phyloP scores from a whole-genome alignment of 2,113 vertebrate species.

The Calidris pygmaea region DNA sequence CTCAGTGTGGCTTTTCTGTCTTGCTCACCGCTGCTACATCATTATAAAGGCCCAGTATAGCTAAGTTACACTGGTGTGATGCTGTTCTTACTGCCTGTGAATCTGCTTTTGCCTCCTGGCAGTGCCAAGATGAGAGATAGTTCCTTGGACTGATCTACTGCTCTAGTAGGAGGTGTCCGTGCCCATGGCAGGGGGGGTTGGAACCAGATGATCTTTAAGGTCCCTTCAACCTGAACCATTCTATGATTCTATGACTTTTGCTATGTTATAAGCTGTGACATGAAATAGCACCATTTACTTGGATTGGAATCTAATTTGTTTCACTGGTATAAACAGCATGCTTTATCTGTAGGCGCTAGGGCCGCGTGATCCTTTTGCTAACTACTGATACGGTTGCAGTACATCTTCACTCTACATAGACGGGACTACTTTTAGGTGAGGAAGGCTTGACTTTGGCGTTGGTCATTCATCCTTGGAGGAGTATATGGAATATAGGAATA shows the following conservation, averaged over 20 bases:
- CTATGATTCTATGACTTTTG: background rate
- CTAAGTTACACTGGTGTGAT: rapidly evolving
- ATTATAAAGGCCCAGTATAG: rapidly evolving
- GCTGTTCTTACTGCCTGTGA: rapidly evolving
- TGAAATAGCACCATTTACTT: background rate
- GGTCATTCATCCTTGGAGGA: background rate
- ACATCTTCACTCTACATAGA: rapidly evolving
- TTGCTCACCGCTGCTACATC: rapidly evolving
- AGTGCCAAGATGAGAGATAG: no score
- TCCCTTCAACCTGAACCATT: background rate
- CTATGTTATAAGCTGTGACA: background rate
- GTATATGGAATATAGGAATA: background rate
- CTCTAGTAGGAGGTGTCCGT: background rate
- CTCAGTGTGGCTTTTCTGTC: background rate
- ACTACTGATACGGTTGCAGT: background rate
- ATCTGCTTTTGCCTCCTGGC: background rate
- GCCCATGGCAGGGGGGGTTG: background rate
- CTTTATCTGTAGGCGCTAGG: background rate
- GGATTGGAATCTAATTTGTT: rapidly evolving
- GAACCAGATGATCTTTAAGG: background rate
- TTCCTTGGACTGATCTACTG: background rate
- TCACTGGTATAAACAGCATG: background rate
- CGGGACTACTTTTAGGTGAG: background rate
- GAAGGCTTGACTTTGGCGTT: background rate
- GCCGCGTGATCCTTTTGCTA: background rate